Conservation (phyloP, 1,140 invertebrate genomes). For the Littorina saxatilis region DNA sequence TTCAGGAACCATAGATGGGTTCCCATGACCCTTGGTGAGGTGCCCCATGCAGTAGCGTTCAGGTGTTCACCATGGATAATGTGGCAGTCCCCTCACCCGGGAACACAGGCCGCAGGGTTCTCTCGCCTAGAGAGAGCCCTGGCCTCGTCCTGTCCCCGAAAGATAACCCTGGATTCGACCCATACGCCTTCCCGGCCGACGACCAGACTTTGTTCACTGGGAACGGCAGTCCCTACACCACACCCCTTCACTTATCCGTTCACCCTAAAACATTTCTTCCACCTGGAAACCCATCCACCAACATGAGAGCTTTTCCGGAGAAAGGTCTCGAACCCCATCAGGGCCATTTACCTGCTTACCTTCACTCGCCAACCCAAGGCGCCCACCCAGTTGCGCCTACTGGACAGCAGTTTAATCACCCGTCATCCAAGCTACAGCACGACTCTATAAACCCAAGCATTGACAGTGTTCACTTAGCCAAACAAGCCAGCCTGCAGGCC, state of each 20-base stretch:
- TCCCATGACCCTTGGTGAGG: not conserved
- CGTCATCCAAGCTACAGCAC: not conserved
- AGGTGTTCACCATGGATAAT: slow-evolving; percentile 4
- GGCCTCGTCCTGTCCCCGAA: not conserved
- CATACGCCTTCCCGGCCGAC: slow-evolving; percentile 19
- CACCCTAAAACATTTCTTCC: slow-evolving; percentile 4
- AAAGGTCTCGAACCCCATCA: not conserved
- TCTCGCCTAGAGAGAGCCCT: not conserved
- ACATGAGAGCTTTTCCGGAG: not conserved
- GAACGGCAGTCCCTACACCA: not conserved
- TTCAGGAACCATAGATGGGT: too few species aligned
- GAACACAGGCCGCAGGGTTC: too few species aligned
- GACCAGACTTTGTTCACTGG: not conserved
- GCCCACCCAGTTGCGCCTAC: not conserved
- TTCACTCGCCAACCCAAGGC: slow-evolving; percentile 5
- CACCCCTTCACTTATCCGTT: not conserved
- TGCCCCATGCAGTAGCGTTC: too few species aligned
- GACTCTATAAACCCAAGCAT: not conserved
- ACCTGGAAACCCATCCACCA: not conserved
- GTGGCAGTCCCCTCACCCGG: not conserved
- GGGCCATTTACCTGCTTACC: not conserved
- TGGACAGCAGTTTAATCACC: not conserved
- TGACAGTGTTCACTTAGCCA: not conserved
- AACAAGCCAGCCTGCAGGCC: not conserved
- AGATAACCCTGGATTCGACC: not conserved